Conservation (phyloP, 1,140 invertebrate genomes). For the Octopus bimaculoides region DNA sequence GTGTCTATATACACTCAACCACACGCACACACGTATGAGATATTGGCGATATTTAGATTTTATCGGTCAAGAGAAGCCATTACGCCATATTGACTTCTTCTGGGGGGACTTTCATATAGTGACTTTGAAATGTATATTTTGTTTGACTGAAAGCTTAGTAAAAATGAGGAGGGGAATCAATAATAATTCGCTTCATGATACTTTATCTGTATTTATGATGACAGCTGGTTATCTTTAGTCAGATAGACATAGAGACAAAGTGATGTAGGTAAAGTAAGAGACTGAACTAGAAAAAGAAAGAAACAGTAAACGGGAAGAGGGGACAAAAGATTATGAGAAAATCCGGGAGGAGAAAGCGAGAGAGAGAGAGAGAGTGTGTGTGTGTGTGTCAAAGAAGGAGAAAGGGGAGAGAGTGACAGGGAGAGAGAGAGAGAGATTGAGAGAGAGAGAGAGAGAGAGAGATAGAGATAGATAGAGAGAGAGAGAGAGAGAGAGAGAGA, state of each 20-base stretch:
- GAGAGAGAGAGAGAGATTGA: not conserved
- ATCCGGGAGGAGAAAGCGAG: not conserved
- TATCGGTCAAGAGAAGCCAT: no score
- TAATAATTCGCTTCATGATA: no score
- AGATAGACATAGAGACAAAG: not conserved
- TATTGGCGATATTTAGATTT: no score
- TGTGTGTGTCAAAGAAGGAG: not conserved
- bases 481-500: not conserved
- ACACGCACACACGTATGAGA: no score
- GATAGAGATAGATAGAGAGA: not conserved
- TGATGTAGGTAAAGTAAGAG: not conserved
- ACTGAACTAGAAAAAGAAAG: not conserved
- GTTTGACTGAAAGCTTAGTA: no score
- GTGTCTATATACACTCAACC: no score
- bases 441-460: not conserved
- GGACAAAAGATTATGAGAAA: not conserved
- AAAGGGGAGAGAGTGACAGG: not conserved
- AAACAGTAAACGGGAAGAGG: not conserved
- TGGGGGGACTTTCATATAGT: no score
- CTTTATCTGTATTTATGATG: no score
- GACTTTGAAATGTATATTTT: no score
- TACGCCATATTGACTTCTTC: no score
- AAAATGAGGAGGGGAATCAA: no score
- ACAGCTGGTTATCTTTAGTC: not conserved
- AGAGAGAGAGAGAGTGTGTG: no score